These are phyloP conservation scores for Carlito syrichta DNA, from an alignment of 2,113 vertebrate species.

Conservation along the genomic window DNA sequence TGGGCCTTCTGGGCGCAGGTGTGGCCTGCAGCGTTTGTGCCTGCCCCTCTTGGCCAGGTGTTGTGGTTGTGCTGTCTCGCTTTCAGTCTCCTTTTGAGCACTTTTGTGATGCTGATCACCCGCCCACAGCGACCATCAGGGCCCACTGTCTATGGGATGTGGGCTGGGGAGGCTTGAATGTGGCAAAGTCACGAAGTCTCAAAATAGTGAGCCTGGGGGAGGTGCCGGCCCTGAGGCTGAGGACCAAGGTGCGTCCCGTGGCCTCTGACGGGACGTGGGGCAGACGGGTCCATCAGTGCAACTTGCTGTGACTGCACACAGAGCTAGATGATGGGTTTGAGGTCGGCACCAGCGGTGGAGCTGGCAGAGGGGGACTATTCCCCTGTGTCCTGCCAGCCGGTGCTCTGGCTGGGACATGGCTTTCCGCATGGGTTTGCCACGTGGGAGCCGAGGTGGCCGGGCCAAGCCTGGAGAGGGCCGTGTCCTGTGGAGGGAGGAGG, in stretches of 20 bases:
- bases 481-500: background rate
- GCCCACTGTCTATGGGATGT: accelerated
- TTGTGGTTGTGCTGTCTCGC: background rate
- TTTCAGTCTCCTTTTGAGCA: background rate
- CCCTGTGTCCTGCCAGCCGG: accelerated
- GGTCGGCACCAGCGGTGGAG: too few relatives aligned
- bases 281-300: accelerated
- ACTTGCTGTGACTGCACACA: accelerated
- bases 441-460: accelerated
- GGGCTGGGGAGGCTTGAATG: background rate
- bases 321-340: accelerated
- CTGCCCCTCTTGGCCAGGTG: background rate
- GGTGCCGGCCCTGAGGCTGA: background rate
- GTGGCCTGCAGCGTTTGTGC: too few relatives aligned
- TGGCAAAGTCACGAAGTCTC: background rate
- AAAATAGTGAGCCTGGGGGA: background rate
- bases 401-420: background rate
- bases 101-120: accelerated
- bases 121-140: background rate
- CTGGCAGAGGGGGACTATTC: too few relatives aligned
- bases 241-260: background rate
- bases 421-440: background rate
- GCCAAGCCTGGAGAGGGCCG: background rate
- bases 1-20: background rate
- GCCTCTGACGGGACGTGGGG: background rate